These are phyloP conservation scores for Rhabdornis inornatus DNA, from an alignment of 2,113 vertebrate species.

Conservation along the genomic window DNA sequence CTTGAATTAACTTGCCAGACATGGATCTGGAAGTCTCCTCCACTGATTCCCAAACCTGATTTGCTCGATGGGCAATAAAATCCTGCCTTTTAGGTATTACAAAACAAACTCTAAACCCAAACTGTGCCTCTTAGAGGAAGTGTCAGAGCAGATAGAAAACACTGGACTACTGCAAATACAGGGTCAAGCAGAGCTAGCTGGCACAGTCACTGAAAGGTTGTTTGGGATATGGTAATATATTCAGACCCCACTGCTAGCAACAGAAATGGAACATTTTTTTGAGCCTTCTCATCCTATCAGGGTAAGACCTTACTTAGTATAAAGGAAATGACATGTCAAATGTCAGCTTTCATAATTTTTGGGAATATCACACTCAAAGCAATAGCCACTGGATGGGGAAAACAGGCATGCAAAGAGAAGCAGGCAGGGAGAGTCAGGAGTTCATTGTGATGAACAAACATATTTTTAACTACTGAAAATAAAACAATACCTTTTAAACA, in stretches of 20 bases:
- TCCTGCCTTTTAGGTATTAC: neutral
- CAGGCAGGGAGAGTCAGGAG: neutral
- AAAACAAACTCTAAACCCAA: neutral
- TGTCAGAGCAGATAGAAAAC: neutral
- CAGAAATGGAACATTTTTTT: neutral
- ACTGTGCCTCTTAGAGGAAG: neutral
- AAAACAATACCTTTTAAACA: neutral
- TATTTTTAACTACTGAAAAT: neutral
- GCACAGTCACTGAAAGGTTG: neutral
- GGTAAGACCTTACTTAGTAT: neutral
- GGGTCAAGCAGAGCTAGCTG: neutral
- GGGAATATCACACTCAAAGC: neutral
- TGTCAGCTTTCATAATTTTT: neutral
- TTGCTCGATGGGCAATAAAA: neutral
- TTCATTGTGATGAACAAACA: neutral
- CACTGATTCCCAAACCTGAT: neutral
- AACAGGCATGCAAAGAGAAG: neutral
- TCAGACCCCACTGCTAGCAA: neutral
- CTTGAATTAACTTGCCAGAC: neutral
- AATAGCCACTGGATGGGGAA: neutral
- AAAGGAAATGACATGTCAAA: neutral
- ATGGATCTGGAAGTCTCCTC: neutral
- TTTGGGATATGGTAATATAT: neutral
- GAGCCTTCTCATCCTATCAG: neutral
- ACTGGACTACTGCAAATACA: neutral